Base-by-base conservation (phyloP, 2,888 invertebrate genomes). In the Dorcus hopei region DNA sequence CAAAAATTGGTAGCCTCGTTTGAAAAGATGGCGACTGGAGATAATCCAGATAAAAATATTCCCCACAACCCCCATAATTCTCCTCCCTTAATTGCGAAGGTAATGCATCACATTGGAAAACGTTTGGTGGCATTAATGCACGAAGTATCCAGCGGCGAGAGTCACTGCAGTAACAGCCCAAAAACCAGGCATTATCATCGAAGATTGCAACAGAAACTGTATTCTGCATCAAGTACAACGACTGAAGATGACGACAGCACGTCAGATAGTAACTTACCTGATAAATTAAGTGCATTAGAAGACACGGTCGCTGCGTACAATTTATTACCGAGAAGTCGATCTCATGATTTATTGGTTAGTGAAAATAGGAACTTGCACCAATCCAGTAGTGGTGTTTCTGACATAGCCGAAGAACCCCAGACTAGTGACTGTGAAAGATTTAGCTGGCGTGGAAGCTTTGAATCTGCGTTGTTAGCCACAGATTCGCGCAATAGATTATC, bases 391-490 rank as follows among this genome's bases (percentile, higher is more conserved):
- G 80, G 82, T 42, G 81, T 80, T 8, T 81, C 82, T 40, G 84
- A 84, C 63, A 81, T 80, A 41, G 80, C 80, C 16, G 85, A 85
- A 72, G 84, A 85, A 69, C 86, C 87, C 71, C 91, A 92, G 73
- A 88, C 90, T 54, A 93, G 92, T 81, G 93, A 93, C 74, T 89
- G 92, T 81, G 94, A 94, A 76, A 82, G 93, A 65, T 93, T 93
- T 79, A 92, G 92, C 71, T 94, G 94, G 94, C 85, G 93, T 61
- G 94, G 94, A 66, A 93, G 93, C 79, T 94, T 94, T 78, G 94
- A 94, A 76, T 93, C 93, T n/a, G 92, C 94, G 43, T 80, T 94
- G 58, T 84, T 93, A 79, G 93, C 93, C 9, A 91, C 92, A 2
- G 93, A 94, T 77, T 93, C 92, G 7, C 82, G 93, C 66, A 92